Base-by-base conservation (phyloP, 2,888 invertebrate species). In the Acanthosoma haemorrhoidale region DNA sequence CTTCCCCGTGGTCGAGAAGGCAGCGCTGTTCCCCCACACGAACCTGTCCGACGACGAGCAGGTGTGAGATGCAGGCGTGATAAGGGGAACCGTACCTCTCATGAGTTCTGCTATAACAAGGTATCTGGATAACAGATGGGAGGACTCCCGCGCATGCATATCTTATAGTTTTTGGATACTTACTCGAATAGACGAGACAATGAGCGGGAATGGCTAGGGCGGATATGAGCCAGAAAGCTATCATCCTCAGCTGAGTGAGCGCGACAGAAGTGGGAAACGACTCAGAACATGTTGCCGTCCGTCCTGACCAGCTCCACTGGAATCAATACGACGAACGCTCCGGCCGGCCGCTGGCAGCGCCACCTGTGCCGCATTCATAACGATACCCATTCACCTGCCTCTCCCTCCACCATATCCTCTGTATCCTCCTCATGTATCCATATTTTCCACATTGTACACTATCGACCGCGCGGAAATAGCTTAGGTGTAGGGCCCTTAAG, bases 201-300 rank as follows among this genome's bases (percentile, higher is more conserved):
- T 51, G 3, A n/a, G 18, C 51, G 0, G 51, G 51, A 25, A 51
- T 29, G 25, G 29, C 25, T 13, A 51, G 51, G 13, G 29, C n/a
- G 51, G 51, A 51, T 25, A 51, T 51, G 51, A 51, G 51, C n/a
- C 25, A 51, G 51, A 51, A 51, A n/a, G 18, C 16, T 51, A 51
- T 51, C 51, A 51, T 51, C 29, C 51, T 51, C 51, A 25, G 51
- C 25, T 25, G 25, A n/a, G n/a, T n/a, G n/a, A n/a, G n/a, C n/a
- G n/a, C n/a, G n/a, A n/a, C n/a, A n/a, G n/a, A 21, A 25, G 51
- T 51, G 51, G 5, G n/a, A 51, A n/a, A 34, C 18, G 61, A 18
- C 18, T 61, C 61, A 61, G 61, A 38, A 61, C 61, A 61, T 61
- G n/a, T 61, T 61, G 51, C 25, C 61, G 34, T 61, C 61, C 61